phyloP scores from a whole-genome alignment of 2,797 vertebrate species.

The Chrysocyon brachyurus region DNA sequence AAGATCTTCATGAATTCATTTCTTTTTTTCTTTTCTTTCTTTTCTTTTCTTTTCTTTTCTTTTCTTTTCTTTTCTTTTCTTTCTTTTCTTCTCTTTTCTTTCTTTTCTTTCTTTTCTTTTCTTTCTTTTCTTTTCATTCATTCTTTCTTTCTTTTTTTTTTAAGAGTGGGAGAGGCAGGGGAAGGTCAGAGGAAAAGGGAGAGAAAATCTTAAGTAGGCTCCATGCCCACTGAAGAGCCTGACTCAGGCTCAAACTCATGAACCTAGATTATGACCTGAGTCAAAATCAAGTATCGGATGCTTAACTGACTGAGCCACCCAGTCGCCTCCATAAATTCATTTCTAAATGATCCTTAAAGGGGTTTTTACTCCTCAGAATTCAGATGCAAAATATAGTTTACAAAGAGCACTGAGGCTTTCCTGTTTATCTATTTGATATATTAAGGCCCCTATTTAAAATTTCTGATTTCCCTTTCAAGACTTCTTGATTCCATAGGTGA shows the following conservation, averaged over 20 bases:
- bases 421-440: background rate
- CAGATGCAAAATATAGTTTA: background rate
- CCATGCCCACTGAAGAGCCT: background rate
- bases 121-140: no score
- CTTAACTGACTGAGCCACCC: background rate
- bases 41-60: no score
- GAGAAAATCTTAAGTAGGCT: background rate
- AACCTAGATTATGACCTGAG: background rate
- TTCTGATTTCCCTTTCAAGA: slow-evolving; percentile 15
- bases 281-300: background rate
- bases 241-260: background rate
- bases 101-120: no score
- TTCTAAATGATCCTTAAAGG: background rate
- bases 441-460: background rate
- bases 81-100: no score
- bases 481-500: background rate
- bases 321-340: background rate
- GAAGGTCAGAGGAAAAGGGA: background rate
- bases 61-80: no score
- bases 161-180: no score
- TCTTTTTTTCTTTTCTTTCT: background rate
- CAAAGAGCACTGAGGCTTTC: background rate
- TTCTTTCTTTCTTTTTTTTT: no score
- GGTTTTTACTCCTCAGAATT: background rate
- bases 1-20: background rate